Evolutionary conservation across 2,113 vertebrate species (phyloP), one percentile per base, ranked within the genome.

Genomic region (Xerus inauris): DNA sequence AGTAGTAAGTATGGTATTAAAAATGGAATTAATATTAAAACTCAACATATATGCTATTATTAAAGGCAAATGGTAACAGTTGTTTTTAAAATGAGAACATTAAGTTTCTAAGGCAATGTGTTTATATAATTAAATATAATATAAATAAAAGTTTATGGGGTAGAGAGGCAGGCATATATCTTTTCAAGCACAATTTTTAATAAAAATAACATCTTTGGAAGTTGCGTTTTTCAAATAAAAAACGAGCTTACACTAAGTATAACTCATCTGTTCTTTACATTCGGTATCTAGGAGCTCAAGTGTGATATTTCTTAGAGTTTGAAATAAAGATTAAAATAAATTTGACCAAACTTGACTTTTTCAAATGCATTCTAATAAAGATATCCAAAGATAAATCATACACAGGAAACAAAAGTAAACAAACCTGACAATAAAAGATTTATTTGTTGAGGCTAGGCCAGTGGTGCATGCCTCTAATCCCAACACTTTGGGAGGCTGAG

Each of bases 331-430:
- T 49, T 67, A 83, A 54, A 10, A 42, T 57, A 35, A 0, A 4
- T 72, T 64, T 59, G 19, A 47, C 17, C 49, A 82, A 87, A 28
- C 11, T 64, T 71, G 59, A 67, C 26, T 49, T 1, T 12, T 89
- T 94, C 69, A 40, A 73, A 65, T 88, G 13, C 81, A 89, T 81
- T 86, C 40, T 72, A 81, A 42, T 89, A 64, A 81, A 49, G 67
- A 77, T 17, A 85, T 69, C 49, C 20, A 64, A 62, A 69, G 42
- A 65, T 89, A 17, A 94, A 65, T 89, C 62, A 87, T 40, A 82
- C 20, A 75, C 30, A 81, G 75, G 73, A 92, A 95, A 95, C 51
- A 32, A 57, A 81, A 19, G 35, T 38, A 82, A 91, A 59, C 12
- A 64, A 19, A 86, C 14, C 38, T 19, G 90, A 12, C 4, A 40